Base-by-base conservation (phyloP, 1,140 invertebrate genomes). In the Lucilia cuprina region DNA sequence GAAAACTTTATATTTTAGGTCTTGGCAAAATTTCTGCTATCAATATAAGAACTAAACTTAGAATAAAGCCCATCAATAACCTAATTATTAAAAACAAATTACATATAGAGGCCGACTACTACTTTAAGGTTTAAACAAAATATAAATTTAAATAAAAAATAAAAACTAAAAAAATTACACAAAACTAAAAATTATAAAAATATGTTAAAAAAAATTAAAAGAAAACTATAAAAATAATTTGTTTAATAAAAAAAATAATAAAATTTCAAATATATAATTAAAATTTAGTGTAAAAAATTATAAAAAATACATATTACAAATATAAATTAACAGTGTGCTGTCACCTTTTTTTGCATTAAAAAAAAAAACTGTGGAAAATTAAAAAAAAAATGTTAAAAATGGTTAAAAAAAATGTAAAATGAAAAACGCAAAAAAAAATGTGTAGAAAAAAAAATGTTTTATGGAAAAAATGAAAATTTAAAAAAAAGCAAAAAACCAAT, bases 121-220 rank as follows among this genome's bases (percentile, higher is more conserved):
- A 19, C 75, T 47, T 77, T 41, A 9, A 50, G n/a, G 47, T 17
- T 49, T n/a, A 1, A 30, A 30, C 25, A 30, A 30, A 30, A 30
- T 30, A 1, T 30, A 30, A 30, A 30, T 1, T 49, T 13, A 50
- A 60, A 47, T 5, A 8, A 82, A 82, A 14, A 17, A 82, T 49
- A 50, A 50, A 5, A 47, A 35, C 21, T 80, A 35, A 25, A 82
- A 41, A 34, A 60, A 82, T 21, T 82, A 49, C 14, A 25, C 5
- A 55, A 55, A 47, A 47, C 87, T 85, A 35, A 19, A 47, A 78
- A 78, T n/a, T n/a, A n/a, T 78, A 78, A 78, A 19, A n/a, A 41
- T 10, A 34, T 9, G 17, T n/a, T 10, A 10, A 47, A 5, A 34
- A 75, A 41, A 41, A 77, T 41, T 19, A 77, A 77, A 77, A 77